Evolutionary conservation across 2,113 vertebrate genomes (phyloP).

Genomic region (Piprites chloris): DNA sequence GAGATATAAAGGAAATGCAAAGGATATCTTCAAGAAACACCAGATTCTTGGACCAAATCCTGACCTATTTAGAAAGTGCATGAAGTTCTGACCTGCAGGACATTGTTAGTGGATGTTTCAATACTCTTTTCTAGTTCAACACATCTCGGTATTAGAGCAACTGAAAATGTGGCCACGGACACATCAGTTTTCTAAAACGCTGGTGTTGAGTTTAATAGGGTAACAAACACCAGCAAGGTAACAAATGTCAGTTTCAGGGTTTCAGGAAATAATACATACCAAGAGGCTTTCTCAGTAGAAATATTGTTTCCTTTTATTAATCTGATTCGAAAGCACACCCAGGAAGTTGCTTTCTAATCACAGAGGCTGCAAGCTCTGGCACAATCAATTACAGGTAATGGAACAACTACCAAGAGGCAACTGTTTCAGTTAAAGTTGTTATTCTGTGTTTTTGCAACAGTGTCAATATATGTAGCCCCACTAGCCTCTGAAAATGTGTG

Average conservation of each 20-base stretch:
- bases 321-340: neutral
- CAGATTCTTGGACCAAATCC: neutral
- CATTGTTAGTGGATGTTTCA: neutral
- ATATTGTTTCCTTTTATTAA: neutral
- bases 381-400: neutral
- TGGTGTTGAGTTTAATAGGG: neutral
- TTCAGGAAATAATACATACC: neutral
- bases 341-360: neutral
- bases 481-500: neutral
- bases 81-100: neutral
- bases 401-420: neutral
- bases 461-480: rapidly evolving
- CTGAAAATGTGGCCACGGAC: neutral
- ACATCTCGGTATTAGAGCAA: neutral
- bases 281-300: neutral
- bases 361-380: neutral
- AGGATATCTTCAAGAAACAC: neutral
- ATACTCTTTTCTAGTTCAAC: neutral
- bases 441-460: neutral
- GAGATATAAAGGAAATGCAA: neutral
- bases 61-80: neutral
- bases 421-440: neutral
- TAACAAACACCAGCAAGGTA: neutral
- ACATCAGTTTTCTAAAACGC: neutral
- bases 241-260: neutral